These are phyloP conservation scores for Porites rus DNA, from an alignment of 92 coral and sea anemone genomes.

Conservation along the genomic window DNA sequence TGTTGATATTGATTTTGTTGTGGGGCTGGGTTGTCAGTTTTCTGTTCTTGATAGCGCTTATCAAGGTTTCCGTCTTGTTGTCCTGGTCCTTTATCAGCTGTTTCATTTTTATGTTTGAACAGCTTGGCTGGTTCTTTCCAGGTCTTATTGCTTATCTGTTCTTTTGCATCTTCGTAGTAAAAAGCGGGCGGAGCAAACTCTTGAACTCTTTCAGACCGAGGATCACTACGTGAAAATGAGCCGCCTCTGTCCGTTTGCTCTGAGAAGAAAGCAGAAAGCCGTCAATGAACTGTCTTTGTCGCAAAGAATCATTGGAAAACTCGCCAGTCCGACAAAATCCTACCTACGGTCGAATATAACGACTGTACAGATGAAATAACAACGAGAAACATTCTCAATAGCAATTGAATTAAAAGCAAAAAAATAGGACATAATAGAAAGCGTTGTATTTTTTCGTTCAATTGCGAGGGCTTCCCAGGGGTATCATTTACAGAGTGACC, in stretches of 20 bases:
- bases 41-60: conserved; percentile 12
- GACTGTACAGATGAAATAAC: too few species aligned
- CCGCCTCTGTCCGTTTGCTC: conserved; percentile 59
- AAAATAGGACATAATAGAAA: too few species aligned
- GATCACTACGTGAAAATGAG: conserved; percentile 28
- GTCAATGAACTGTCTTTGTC: background rate
- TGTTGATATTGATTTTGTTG: conserved; percentile 20
- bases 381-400: too few species aligned
- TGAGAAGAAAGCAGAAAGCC: conserved; percentile 1
- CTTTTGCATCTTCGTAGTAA: conserved; percentile 62
- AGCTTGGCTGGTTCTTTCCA: conserved; percentile 25
- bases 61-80: background rate
- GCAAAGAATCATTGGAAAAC: background rate
- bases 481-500: background rate
- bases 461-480: too few species aligned
- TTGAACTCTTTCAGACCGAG: conserved; percentile 67
- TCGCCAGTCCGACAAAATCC: background rate
- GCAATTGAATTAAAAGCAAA: too few species aligned
- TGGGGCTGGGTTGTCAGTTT: conserved; percentile 5
- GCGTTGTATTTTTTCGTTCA: too few species aligned
- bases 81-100: background rate
- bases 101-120: conserved; percentile 3
- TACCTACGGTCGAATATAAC: too few species aligned
- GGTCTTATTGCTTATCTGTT: background rate
- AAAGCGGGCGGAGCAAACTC: conserved; percentile 96